Evolutionary conservation across 2,113 vertebrate species (phyloP).

Genomic region (Oryzias javanicus): DNA sequence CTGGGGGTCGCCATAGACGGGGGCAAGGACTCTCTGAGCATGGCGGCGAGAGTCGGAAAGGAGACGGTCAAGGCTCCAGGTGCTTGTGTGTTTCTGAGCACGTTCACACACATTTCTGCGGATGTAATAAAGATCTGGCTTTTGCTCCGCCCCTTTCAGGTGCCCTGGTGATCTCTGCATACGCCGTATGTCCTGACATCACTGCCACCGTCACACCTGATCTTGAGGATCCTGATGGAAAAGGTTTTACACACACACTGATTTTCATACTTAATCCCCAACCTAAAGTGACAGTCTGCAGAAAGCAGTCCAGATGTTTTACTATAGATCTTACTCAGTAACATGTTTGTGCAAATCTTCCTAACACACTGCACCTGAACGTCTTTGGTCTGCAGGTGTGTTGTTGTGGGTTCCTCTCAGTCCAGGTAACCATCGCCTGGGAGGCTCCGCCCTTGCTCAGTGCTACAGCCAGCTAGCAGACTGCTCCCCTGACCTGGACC

Average conservation of each 20-base stretch:
- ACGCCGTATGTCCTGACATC: constrained; percentile 90
- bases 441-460: constrained; percentile 89
- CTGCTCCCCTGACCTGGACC: constrained; percentile 83
- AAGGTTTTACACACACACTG: constrained; percentile 70
- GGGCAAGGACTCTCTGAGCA: constrained; percentile 93
- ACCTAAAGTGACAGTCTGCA: too few species aligned
- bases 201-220: constrained; percentile 91
- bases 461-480: constrained; percentile 88
- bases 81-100: constrained; percentile 32
- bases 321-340: too few species aligned
- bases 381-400: constrained; percentile 68
- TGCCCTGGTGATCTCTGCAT: constrained; percentile 88
- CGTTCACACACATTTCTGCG: background rate
- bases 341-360: background rate
- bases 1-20: constrained; percentile 89
- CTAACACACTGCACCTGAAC: constrained; percentile 11
- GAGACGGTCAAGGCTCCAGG: constrained; percentile 89
- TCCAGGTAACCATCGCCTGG: constrained; percentile 80
- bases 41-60: constrained; percentile 85
- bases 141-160: constrained; percentile 67
- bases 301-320: too few species aligned
- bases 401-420: constrained; percentile 84
- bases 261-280: background rate
- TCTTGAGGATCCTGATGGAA: constrained; percentile 83
- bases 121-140: background rate